phyloP scores from a whole-genome alignment of 2,797 vertebrate species.

The Lutjanus argentimaculatus region DNA sequence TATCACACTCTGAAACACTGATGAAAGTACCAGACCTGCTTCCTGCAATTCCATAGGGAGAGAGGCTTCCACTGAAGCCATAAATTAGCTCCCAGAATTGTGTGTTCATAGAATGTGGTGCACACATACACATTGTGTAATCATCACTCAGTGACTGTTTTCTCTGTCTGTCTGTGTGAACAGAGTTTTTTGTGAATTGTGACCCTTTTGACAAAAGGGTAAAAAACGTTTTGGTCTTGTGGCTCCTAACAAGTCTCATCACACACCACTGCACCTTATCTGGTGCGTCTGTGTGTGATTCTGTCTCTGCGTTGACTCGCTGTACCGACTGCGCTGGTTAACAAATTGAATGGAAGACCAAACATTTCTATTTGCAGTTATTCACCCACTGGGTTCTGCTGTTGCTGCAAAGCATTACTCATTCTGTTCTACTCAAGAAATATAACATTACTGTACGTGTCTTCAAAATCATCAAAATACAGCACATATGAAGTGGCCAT shows the following conservation, averaged over 20 bases:
- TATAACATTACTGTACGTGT: not conserved
- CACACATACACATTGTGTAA: slow-evolving; percentile 4
- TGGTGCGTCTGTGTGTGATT: not conserved
- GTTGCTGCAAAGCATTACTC: not conserved
- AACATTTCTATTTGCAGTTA: not conserved
- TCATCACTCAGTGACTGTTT: slow-evolving; percentile 23
- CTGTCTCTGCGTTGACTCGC: not conserved
- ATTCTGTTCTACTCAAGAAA: not conserved
- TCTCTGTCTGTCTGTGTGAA: not conserved
- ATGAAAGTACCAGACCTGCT: slow-evolving; percentile 43
- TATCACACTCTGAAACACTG: slow-evolving; percentile 30
- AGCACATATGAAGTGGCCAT: no score
- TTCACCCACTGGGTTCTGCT: slow-evolving; percentile 4
- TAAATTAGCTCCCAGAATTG: slow-evolving; percentile 28
- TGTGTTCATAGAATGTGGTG: not conserved
- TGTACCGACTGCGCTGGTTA: not conserved
- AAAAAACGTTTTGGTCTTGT: not conserved
- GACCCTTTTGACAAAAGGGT: not conserved
- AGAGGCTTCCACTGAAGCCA: slow-evolving; percentile 37
- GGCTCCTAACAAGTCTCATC: slow-evolving; percentile 24
- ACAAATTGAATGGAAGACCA: slow-evolving; percentile 11
- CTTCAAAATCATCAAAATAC: not conserved
- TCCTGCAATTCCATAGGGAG: slow-evolving; percentile 34
- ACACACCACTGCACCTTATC: slow-evolving; percentile 9
- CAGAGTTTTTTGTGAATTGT: not conserved